Conservation (phyloP, 23 tunicate species). For the Botrylloides violaceus region DNA sequence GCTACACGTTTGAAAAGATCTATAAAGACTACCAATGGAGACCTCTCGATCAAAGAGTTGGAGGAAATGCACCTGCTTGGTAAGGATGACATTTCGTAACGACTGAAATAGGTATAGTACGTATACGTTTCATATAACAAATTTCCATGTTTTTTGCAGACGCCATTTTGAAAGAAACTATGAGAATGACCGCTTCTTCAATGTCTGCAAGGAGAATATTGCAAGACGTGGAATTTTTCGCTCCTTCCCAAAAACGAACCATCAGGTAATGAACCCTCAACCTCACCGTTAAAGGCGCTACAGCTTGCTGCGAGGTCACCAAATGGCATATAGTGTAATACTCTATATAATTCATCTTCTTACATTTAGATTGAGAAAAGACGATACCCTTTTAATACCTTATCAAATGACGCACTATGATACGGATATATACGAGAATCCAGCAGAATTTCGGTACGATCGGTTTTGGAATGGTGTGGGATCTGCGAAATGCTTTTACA, state of each 20-base stretch:
- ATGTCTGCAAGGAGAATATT: neutral
- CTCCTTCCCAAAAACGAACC: neutral
- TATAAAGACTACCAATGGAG: neutral
- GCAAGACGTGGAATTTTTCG: neutral
- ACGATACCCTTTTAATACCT: neutral
- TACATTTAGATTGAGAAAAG: slow-evolving; percentile 14
- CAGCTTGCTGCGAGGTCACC: no score
- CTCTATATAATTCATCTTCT: no score
- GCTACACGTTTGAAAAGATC: neutral
- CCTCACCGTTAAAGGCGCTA: no score
- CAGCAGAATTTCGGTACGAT: slow-evolving; percentile 9
- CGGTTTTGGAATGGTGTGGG: neutral
- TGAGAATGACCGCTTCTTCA: neutral
- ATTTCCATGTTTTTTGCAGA: neutral
- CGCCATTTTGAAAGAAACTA: neutral
- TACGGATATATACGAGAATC: slow-evolving; percentile 14
- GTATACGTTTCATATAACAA: no score
- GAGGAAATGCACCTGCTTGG: neutral
- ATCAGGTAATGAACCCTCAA: neutral
- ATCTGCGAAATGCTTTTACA: neutral
- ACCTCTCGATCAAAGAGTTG: neutral
- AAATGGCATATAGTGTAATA: no score
- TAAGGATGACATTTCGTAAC: neutral
- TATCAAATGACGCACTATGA: slow-evolving; percentile 14
- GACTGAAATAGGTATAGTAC: no score